Evolutionary conservation across 2,888 invertebrate genomes (phyloP).

Genomic region (Nebria brevicollis): DNA sequence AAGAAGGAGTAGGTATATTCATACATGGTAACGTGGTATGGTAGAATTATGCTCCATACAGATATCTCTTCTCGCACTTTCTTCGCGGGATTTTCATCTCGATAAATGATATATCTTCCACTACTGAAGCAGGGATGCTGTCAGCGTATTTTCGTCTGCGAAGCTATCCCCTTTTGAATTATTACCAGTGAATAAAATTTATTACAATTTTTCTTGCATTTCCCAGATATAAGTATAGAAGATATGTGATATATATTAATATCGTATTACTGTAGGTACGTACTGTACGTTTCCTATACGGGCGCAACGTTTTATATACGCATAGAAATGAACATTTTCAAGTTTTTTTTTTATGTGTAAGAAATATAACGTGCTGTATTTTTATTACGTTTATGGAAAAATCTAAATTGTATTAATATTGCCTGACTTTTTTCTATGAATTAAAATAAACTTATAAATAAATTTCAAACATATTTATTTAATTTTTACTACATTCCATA

Average conservation of each 20-base stretch:
- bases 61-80: neutral
- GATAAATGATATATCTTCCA: constrained; percentile 59
- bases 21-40: neutral
- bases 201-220: constrained; percentile 60
- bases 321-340: neutral
- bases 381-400: neutral
- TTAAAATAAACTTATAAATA: too few relatives aligned
- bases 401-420: neutral
- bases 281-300: neutral
- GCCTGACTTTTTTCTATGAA: neutral
- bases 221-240: constrained; percentile 53
- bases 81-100: constrained; percentile 52
- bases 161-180: constrained; percentile 62
- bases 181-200: constrained; percentile 60
- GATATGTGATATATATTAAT: constrained; percentile 60
- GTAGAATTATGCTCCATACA: neutral
- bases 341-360: too few relatives aligned
- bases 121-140: constrained; percentile 51
- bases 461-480: too few relatives aligned
- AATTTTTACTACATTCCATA: too few relatives aligned
- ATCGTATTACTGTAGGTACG: constrained; percentile 55
- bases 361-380: neutral
- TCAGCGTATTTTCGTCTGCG: constrained; percentile 30
- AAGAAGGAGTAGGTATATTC: neutral
- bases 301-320: neutral